A percentile compares a stretch with the other conserved stretches of the same genome.
These are phyloP conservation scores for Epizoanthus scotinus DNA, from an alignment of 92 coral and sea anemone genomes.

Conservation along the genomic window DNA sequence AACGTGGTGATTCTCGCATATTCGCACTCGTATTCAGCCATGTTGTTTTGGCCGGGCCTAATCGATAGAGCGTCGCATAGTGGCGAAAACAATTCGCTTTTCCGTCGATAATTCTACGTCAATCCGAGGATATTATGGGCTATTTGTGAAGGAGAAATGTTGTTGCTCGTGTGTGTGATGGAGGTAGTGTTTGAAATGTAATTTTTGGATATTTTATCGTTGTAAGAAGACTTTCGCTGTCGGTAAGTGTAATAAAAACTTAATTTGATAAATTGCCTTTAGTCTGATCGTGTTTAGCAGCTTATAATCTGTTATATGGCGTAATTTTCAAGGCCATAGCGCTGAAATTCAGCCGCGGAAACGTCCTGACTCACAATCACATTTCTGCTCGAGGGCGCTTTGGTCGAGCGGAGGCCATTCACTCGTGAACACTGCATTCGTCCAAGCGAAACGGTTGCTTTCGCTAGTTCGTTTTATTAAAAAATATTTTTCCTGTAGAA, in stretches of 20 bases:
- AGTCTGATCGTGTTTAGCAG: slow-evolving; percentile 21
- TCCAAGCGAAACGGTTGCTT: too few relatives aligned
- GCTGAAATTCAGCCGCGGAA: slow-evolving; percentile 14
- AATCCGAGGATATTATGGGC: background rate
- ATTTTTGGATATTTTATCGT: background rate
- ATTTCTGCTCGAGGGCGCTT: background rate
- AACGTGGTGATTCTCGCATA: too few relatives aligned
- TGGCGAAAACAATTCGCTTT: too few relatives aligned
- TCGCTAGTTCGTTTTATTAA: too few relatives aligned
- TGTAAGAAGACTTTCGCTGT: slow-evolving; percentile 8
- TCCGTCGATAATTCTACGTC: too few relatives aligned
- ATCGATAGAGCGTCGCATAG: too few relatives aligned
- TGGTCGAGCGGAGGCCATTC: too few relatives aligned
- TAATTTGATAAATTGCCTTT: slow-evolving; percentile 22
- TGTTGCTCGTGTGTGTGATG: slow-evolving; percentile 6
- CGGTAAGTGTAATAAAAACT: slow-evolving; percentile 18
- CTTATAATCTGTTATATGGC: background rate
- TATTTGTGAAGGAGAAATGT: background rate
- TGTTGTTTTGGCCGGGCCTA: too few relatives aligned
- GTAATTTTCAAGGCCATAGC: slow-evolving; percentile 18
- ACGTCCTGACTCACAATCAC: slow-evolving; percentile 15
- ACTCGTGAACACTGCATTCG: too few relatives aligned
- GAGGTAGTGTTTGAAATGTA: background rate
- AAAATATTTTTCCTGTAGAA: too few relatives aligned
- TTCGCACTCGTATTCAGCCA: too few relatives aligned